Evolutionary conservation across 2,888 invertebrate genomes (phyloP).

Genomic region (Nemotelus nigrinus): DNA sequence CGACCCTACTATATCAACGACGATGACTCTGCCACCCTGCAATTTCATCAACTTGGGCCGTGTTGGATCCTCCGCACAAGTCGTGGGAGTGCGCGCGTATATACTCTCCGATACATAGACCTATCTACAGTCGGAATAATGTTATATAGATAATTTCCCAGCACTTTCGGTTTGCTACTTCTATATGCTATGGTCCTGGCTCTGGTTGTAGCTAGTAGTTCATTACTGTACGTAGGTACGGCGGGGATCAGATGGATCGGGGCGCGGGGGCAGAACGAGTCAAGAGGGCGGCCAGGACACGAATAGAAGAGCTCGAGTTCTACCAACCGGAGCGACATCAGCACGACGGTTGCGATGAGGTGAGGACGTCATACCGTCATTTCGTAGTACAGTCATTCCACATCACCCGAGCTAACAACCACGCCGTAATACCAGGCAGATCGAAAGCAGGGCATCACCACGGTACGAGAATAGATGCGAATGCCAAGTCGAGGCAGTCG

Average conservation of each 20-base stretch:
- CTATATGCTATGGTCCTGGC: slow-evolving; percentile 15
- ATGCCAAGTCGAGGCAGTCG: background rate
- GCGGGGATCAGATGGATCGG: background rate
- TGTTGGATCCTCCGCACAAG: slow-evolving; percentile 15
- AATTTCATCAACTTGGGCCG: slow-evolving; percentile 20
- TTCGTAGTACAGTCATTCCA: slow-evolving; percentile 8
- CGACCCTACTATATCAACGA: background rate
- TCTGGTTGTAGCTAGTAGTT: slow-evolving; percentile 10
- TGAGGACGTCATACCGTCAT: slow-evolving; percentile 9
- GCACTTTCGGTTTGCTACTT: slow-evolving; percentile 38
- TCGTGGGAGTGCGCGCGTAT: background rate
- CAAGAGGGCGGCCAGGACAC: slow-evolving; percentile 23
- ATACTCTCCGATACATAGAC: slow-evolving; percentile 25
- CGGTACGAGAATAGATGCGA: slow-evolving; percentile 26
- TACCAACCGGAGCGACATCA: slow-evolving; percentile 14
- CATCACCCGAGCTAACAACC: slow-evolving; percentile 15
- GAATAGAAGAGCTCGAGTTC: slow-evolving; percentile 33
- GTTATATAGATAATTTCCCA: slow-evolving; percentile 32
- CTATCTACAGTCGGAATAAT: background rate
- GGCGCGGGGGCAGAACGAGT: slow-evolving; percentile 7
- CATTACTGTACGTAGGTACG: slow-evolving; percentile 24
- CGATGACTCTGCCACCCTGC: slow-evolving; percentile 31
- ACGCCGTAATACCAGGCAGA: slow-evolving; percentile 39
- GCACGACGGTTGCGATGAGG: background rate
- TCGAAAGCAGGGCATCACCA: slow-evolving; percentile 38